These are phyloP conservation scores for Drosophila anceps DNA, from an alignment of 2,888 invertebrate genomes.

Conservation along the genomic window DNA sequence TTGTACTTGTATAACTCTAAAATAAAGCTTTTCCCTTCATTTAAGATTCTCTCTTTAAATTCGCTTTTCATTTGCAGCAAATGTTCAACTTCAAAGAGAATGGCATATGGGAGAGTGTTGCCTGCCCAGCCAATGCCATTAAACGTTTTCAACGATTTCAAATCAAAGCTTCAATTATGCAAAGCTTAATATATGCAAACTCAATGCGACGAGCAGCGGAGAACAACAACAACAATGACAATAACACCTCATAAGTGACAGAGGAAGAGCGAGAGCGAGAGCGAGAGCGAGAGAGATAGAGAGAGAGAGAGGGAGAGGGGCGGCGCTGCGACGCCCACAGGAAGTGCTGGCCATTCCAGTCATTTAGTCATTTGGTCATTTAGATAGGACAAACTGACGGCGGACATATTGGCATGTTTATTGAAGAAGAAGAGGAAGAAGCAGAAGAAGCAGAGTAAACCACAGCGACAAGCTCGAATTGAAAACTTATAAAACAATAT, in stretches of 20 bases:
- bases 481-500: slow-evolving; percentile 76
- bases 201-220: slow-evolving; percentile 25
- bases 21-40: not conserved
- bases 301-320: not conserved
- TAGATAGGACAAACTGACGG: slow-evolving; percentile 16
- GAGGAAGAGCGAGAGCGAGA: not conserved
- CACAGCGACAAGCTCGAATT: slow-evolving; percentile 58
- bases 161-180: slow-evolving; percentile 62
- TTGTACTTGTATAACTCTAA: no score
- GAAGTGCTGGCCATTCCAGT: slow-evolving; percentile 50
- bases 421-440: not conserved
- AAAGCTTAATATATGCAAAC: slow-evolving; percentile 61
- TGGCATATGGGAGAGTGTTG: not conserved
- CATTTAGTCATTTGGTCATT: slow-evolving; percentile 57
- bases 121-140: slow-evolving; percentile 18
- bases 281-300: not conserved
- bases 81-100: not conserved
- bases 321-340: slow-evolving; percentile 39
- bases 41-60: not conserved
- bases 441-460: slow-evolving; percentile 34
- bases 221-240: slow-evolving; percentile 27
- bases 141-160: slow-evolving; percentile 49
- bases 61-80: not conserved
- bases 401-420: slow-evolving; percentile 18
- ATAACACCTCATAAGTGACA: slow-evolving; percentile 32